Conservation (phyloP, 2,888 invertebrate species). For the Ephialtes manifestator region DNA sequence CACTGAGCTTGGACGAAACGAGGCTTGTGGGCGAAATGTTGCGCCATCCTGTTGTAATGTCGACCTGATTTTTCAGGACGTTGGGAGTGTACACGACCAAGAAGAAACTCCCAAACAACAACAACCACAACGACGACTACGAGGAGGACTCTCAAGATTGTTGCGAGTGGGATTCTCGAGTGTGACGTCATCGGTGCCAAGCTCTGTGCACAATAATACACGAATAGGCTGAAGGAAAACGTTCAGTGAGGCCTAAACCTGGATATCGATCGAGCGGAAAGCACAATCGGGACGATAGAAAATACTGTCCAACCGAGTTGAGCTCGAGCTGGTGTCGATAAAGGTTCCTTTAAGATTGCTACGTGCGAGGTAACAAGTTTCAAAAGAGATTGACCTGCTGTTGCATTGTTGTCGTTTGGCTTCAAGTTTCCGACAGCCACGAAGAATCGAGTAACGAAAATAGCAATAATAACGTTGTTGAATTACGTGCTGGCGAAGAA, state of each 20-base stretch:
- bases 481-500: neutral
- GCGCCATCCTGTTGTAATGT: slow-evolving; percentile 38
- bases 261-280: slow-evolving; percentile 19
- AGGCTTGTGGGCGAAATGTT: neutral
- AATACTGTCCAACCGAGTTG: neutral
- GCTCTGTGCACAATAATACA: slow-evolving; percentile 17
- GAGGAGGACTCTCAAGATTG: neutral
- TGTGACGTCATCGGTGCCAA: neutral
- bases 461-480: slow-evolving; percentile 22
- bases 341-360: neutral
- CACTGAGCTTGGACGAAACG: slow-evolving; percentile 20
- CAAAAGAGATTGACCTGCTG: neutral
- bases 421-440: neutral
- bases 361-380: neutral
- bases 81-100: slow-evolving; percentile 15
- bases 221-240: slow-evolving; percentile 29
- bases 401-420: neutral
- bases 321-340: neutral
- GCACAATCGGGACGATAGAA: slow-evolving; percentile 19
- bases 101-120: slow-evolving; percentile 28
- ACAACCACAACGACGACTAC: neutral
- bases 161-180: slow-evolving; percentile 18
- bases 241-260: slow-evolving; percentile 58
- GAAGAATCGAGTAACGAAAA: slow-evolving; percentile 6
- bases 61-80: slow-evolving; percentile 40